Conservation (phyloP, 2,797 vertebrate genomes). For the Lophius americanus region DNA sequence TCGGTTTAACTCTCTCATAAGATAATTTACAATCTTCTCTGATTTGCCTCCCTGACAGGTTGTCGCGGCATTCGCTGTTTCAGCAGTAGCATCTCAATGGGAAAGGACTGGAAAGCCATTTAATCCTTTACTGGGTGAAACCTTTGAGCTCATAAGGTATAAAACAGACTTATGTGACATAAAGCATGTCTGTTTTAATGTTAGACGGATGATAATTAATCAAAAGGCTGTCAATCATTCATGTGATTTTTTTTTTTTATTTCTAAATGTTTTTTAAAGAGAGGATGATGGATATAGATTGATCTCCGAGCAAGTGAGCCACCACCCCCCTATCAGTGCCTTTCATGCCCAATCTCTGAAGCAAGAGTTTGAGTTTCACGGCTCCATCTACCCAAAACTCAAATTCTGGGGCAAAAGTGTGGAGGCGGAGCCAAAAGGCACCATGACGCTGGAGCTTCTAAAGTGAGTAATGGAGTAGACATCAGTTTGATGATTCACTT, state of each 20-base stretch:
- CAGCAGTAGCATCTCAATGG: conserved; percentile 97
- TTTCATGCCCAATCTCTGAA: conserved; percentile 93
- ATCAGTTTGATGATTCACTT: not conserved
- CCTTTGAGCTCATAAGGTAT: conserved; percentile 93
- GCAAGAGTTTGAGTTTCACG: conserved; percentile 94
- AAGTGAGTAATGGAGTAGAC: conserved; percentile 82
- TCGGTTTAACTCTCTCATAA: not conserved
- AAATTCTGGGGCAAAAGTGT: conserved; percentile 99
- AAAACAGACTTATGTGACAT: not conserved
- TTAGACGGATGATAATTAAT: not conserved
- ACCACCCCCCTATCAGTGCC: conserved; percentile 96
- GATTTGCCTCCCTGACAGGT: conserved; percentile 73
- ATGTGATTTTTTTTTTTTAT: not conserved
- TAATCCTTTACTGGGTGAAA: conserved; percentile 97
- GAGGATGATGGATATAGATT: conserved; percentile 94
- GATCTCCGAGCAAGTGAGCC: conserved; percentile 97
- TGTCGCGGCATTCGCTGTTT: conserved; percentile 96
- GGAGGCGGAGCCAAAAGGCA: conserved; percentile 96
- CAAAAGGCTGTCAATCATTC: not conserved
- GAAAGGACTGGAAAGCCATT: conserved; percentile 99
- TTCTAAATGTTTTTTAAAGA: conserved; percentile 73
- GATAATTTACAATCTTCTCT: not conserved
- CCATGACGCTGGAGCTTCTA: conserved; percentile 93
- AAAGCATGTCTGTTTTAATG: not conserved
- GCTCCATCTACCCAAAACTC: conserved; percentile 97